phyloP scores from a whole-genome alignment of 2,888 invertebrate genomes.

The Alloscopus bannaensis region DNA sequence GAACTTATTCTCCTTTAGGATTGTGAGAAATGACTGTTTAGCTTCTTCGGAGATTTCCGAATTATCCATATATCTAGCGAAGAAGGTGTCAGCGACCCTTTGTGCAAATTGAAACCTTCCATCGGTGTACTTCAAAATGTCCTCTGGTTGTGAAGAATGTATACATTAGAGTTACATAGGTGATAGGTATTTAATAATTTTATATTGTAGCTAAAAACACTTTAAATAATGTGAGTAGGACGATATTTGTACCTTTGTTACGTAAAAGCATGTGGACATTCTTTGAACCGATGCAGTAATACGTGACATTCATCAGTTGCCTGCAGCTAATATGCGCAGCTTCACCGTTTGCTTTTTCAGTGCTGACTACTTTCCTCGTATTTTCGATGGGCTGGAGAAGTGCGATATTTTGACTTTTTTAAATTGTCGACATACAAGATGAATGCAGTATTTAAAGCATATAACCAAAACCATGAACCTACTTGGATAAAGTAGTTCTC shows the following conservation, averaged over 20 bases:
- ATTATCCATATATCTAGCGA: slow-evolving; percentile 60
- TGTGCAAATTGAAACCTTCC: slow-evolving; percentile 75
- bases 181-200: not conserved
- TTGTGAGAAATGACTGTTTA: slow-evolving; percentile 46
- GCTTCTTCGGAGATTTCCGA: slow-evolving; percentile 71
- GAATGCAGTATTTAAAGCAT: not conserved
- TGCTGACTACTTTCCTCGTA: slow-evolving; percentile 70
- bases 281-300: slow-evolving; percentile 76
- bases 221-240: not conserved
- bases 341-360: slow-evolving; percentile 76
- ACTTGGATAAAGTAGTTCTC: slow-evolving; percentile 75
- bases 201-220: no score
- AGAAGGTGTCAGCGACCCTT: slow-evolving; percentile 74
- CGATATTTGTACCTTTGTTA: slow-evolving; percentile 69
- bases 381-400: slow-evolving; percentile 60
- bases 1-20: slow-evolving; percentile 72
- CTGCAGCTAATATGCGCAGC: slow-evolving; percentile 76
- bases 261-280: slow-evolving; percentile 76
- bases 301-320: slow-evolving; percentile 74
- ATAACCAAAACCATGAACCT: not conserved
- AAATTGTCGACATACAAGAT: not conserved
- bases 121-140: slow-evolving; percentile 71
- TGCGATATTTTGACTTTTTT: no score
- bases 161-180: not conserved
- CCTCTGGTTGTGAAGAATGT: slow-evolving; percentile 45